These are phyloP conservation scores for Tetramorium parvispinum DNA, from an alignment of 1,140 invertebrate genomes.

Conservation along the genomic window DNA sequence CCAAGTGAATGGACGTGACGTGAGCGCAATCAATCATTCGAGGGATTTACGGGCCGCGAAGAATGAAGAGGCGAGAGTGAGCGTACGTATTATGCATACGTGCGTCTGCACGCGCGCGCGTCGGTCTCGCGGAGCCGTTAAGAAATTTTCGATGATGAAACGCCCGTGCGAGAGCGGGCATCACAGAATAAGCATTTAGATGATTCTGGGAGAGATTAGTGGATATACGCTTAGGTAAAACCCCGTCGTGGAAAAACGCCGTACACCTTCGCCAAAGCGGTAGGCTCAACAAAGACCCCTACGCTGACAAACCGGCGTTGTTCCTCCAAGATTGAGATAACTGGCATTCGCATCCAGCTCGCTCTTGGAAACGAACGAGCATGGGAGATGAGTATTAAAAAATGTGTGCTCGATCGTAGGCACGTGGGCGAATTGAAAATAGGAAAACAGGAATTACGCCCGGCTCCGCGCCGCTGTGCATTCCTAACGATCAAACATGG, in stretches of 20 bases:
- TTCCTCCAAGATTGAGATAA: constrained; percentile 45
- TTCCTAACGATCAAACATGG: neutral
- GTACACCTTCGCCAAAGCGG: neutral
- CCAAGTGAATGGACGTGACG: constrained; percentile 65
- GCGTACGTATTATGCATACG: constrained; percentile 36
- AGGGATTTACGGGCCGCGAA: constrained; percentile 58
- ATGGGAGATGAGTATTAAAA: neutral
- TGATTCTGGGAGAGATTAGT: constrained; percentile 65
- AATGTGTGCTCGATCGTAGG: neutral
- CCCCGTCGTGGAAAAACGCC: constrained; percentile 18
- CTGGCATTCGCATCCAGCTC: neutral
- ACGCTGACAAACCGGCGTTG: constrained; percentile 41
- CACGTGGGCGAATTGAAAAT: constrained; percentile 43
- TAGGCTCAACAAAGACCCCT: neutral
- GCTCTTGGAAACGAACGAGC: neutral
- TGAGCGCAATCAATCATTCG: constrained; percentile 69
- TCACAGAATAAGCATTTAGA: constrained; percentile 56
- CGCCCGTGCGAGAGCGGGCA: constrained; percentile 43
- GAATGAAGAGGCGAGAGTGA: constrained; percentile 52
- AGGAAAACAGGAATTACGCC: constrained; percentile 11
- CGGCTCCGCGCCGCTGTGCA: neutral
- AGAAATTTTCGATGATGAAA: constrained; percentile 74
- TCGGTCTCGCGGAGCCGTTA: constrained; percentile 40
- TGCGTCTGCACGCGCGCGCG: neutral
- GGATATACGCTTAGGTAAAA: constrained; percentile 21